phyloP scores from a whole-genome alignment of 2,113 vertebrate species.

The Narcine bancroftii region DNA sequence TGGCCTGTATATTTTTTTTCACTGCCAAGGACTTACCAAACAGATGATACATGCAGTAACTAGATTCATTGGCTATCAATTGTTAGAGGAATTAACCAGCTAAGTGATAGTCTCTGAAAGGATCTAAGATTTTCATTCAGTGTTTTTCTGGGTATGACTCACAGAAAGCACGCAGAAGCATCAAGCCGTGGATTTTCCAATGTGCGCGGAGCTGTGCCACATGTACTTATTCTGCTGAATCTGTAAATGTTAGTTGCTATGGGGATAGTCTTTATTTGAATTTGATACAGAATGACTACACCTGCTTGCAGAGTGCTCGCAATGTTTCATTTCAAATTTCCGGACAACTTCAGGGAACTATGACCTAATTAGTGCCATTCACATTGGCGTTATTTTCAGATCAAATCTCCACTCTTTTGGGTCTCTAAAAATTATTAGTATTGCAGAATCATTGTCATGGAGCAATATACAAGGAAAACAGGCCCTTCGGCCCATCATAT shows the following conservation, averaged over 20 bases:
- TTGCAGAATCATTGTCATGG: too few species aligned
- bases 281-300: constrained; percentile 1
- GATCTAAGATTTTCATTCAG: not conserved
- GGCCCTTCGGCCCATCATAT: not conserved
- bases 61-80: not conserved
- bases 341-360: not conserved
- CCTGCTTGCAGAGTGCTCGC: not conserved
- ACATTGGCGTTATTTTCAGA: not conserved
- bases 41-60: not conserved
- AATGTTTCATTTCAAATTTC: not conserved
- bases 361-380: not conserved
- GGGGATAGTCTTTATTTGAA: constrained; percentile 7
- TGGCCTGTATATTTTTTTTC: not conserved
- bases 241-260: not conserved
- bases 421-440: not conserved
- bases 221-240: not conserved
- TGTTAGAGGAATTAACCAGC: not conserved
- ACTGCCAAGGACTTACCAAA: not conserved
- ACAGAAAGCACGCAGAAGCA: not conserved
- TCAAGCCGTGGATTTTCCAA: not conserved
- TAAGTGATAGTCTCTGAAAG: not conserved
- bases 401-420: not conserved
- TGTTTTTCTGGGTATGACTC: not conserved
- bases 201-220: not conserved
- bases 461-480: not conserved